Evolutionary conservation across 2,888 invertebrate genomes (phyloP).

Genomic region (Euplexia lucipara): DNA sequence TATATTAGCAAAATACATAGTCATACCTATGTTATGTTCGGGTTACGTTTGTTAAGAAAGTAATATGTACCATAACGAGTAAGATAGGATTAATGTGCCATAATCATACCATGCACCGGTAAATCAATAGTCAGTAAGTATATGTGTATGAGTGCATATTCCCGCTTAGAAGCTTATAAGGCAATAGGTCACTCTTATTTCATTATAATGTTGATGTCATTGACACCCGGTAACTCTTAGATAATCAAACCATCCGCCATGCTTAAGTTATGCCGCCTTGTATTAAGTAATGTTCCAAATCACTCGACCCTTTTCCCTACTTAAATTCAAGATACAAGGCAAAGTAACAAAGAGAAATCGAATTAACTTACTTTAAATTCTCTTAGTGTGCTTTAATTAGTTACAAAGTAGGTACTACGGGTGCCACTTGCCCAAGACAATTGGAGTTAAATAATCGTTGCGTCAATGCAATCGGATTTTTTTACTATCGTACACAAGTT

Average conservation of each 20-base stretch:
- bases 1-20: too few species aligned
- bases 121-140: too few species aligned
- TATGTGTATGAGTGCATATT: too few species aligned
- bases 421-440: slow-evolving; percentile 13
- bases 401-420: slow-evolving; percentile 1
- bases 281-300: slow-evolving; percentile 57
- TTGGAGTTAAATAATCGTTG: slow-evolving; percentile 39
- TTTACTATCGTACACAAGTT: slow-evolving; percentile 16
- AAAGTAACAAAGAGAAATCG: slow-evolving; percentile 34
- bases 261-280: slow-evolving; percentile 43
- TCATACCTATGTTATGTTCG: too few species aligned
- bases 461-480: slow-evolving; percentile 23
- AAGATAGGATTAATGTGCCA: too few species aligned
- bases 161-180: slow-evolving; percentile 62
- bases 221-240: slow-evolving; percentile 63
- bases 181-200: slow-evolving; percentile 67
- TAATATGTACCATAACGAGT: too few species aligned
- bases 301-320: slow-evolving; percentile 55
- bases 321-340: slow-evolving; percentile 35
- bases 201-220: slow-evolving; percentile 66
- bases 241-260: slow-evolving; percentile 53
- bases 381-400: slow-evolving; percentile 33
- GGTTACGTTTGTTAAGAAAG: too few species aligned
- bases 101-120: too few species aligned
- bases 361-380: slow-evolving; percentile 25